Base-by-base conservation (phyloP, 2,888 invertebrate genomes). In the Drosophila austrosaltans region DNA sequence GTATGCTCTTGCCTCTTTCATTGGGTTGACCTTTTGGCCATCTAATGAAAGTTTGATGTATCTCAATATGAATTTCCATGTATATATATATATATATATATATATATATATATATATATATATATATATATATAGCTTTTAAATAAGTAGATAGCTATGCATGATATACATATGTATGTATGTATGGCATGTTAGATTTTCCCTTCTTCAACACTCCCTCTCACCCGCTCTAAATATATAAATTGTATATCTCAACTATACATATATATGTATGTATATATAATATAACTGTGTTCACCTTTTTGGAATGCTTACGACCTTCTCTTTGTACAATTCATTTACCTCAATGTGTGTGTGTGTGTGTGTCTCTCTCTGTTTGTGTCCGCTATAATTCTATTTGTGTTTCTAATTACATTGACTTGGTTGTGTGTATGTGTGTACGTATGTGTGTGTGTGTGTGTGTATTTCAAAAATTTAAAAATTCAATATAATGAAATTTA, bases 401-500 rank as follows among this genome's bases (percentile, higher is more conserved):
- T 82, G 72, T 78, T 81, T 78, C 82, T 89, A 86, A 90, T 89
- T 88, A 88, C 85, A 77, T 82, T 80, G 71, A 72, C 67, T 68
- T 72, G 72, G 77, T 69, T 70, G 56, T 56, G 53, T 53, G 48
- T n/a, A 3, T n/a, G 42, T 44, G 54, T 63, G 69, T 63, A 63
- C 68, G 53, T 60, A 16, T 70, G 56, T 56, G 53, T 53, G 48
- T n/a, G 4, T 44, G 58, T 63, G 69, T 63, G 66, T 70, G 53
- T 60, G 62, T 69, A 66, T 62, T 48, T 75, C 74, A 81, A 78
- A 89, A 82, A 83, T 89, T 84, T 88, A 84, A 89, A 88, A 89
- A 89, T 88, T 89, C 89, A 89, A 90, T 89, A 79, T 84, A 87
- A 88, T 90, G 87, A 89, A 90, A 89, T 89, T 89, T 80, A 89